A percentile compares a stretch with the other conserved stretches of the same genome.
These are phyloP conservation scores for Rhyacophila brunnea DNA, from an alignment of 1,140 invertebrate genomes.

Conservation along the genomic window DNA sequence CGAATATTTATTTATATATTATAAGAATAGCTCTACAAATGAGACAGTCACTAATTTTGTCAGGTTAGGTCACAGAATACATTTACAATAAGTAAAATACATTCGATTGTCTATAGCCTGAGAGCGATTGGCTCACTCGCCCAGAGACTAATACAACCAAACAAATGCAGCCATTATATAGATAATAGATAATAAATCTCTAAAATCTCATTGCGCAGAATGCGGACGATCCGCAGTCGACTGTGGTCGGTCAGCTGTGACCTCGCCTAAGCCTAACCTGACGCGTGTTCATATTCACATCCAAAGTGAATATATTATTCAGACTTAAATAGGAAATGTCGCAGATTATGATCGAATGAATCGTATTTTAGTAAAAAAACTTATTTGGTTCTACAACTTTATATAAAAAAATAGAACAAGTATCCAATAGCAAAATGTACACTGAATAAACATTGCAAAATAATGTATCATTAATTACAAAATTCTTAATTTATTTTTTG, in stretches of 20 bases:
- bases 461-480: conserved; percentile 34
- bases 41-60: conserved; percentile 34
- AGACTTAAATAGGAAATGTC: conserved; percentile 35
- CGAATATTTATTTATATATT: conserved; percentile 36
- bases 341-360: conserved; percentile 34
- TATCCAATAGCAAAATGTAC: conserved; percentile 36
- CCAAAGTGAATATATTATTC: conserved; percentile 23
- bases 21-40: conserved; percentile 37
- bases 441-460: conserved; percentile 35
- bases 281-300: conserved; percentile 27
- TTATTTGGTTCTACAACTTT: conserved; percentile 33
- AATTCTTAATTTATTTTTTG: conserved; percentile 34
- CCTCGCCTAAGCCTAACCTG: conserved; percentile 31
- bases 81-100: conserved; percentile 31
- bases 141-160: conserved; percentile 30
- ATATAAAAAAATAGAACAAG: conserved; percentile 37
- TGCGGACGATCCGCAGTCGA: not conserved
- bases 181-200: conserved; percentile 16
- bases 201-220: conserved; percentile 19
- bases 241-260: too few species aligned
- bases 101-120: conserved; percentile 32
- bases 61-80: conserved; percentile 36
- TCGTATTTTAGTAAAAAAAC: conserved; percentile 35
- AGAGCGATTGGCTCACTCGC: conserved; percentile 33
- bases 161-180: conserved; percentile 25